Conservation (phyloP, 2,888 invertebrate species). For the Koerneria pararmatus region DNA sequence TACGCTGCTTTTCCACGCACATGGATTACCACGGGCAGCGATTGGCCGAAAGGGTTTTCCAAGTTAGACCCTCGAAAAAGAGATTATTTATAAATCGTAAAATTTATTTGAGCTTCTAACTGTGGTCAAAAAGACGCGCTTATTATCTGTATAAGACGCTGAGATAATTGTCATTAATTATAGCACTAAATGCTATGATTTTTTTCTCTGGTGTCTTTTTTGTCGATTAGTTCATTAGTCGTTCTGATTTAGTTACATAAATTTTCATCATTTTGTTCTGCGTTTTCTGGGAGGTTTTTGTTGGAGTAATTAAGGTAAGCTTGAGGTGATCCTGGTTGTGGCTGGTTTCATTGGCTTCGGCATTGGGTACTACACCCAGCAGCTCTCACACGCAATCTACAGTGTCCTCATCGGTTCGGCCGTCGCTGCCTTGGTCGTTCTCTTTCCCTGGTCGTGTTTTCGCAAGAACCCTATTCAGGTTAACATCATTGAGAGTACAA, state of each 20-base stretch:
- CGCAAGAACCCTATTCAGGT: conserved; percentile 18
- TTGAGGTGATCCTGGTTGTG: conserved; percentile 48
- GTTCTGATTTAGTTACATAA: not conserved
- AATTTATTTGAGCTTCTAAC: not conserved
- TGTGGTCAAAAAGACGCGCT: not conserved
- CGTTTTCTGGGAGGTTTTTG: too few relatives aligned
- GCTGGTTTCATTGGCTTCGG: conserved; percentile 52
- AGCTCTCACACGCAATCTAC: conserved; percentile 40
- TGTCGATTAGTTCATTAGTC: not conserved
- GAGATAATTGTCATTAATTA: conserved; percentile 7
- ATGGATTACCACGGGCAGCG: conserved; percentile 53
- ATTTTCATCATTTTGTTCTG: not conserved
- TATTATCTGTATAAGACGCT: not conserved
- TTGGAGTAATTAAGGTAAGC: not conserved
- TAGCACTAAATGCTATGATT: not conserved
- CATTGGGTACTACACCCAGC: conserved; percentile 48
- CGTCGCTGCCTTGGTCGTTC: conserved; percentile 46
- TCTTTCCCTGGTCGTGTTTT: conserved; percentile 56
- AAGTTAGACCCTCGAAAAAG: conserved; percentile 31
- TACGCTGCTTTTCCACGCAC: conserved; percentile 44
- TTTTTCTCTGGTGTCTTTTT: not conserved
- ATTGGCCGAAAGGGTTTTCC: conserved; percentile 51
- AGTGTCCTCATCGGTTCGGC: conserved; percentile 42
- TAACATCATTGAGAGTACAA: too few relatives aligned
- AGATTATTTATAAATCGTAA: conserved; percentile 12